Evolutionary conservation across 1,140 invertebrate species (phyloP).

Genomic region (Ptiloglossa arizonensis): DNA sequence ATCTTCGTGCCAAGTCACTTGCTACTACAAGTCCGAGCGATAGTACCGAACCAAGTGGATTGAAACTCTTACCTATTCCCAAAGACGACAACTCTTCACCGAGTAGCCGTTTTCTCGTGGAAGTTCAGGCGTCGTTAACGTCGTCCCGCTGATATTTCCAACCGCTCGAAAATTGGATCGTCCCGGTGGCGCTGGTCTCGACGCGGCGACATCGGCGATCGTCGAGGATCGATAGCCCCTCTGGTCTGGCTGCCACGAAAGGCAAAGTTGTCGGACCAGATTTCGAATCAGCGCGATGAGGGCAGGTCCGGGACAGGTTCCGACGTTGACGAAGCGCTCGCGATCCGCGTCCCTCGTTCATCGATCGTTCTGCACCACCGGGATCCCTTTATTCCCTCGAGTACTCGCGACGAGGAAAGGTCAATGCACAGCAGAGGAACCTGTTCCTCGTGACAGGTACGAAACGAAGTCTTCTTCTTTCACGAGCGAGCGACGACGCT

Average conservation of each 20-base stretch:
- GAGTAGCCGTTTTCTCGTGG: too few species aligned
- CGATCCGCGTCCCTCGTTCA: conserved; percentile 19
- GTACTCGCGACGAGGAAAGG: conserved; percentile 26
- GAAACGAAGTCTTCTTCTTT: too few species aligned
- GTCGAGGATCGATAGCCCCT: background rate
- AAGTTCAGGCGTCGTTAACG: too few species aligned
- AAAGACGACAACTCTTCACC: too few species aligned
- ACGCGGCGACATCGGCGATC: background rate
- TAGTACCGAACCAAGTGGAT: too few species aligned
- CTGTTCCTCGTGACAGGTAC: conserved; percentile 57
- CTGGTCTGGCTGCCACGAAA: background rate
- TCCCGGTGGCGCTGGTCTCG: background rate
- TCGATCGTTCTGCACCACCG: conserved; percentile 20
- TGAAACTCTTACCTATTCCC: too few species aligned
- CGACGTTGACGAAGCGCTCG: conserved; percentile 34
- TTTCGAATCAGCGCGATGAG: conserved; percentile 21
- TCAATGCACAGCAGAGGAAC: conserved; percentile 44
- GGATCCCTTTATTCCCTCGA: conserved; percentile 35
- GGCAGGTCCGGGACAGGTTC: conserved; percentile 44
- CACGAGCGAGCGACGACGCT: too few species aligned
- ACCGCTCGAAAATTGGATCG: background rate
- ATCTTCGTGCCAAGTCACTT: too few species aligned
- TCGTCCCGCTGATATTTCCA: too few species aligned
- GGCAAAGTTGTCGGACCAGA: conserved; percentile 46
- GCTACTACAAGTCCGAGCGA: too few species aligned